phyloP scores from a whole-genome alignment of 2,113 vertebrate species.

The Crotalus tigris region DNA sequence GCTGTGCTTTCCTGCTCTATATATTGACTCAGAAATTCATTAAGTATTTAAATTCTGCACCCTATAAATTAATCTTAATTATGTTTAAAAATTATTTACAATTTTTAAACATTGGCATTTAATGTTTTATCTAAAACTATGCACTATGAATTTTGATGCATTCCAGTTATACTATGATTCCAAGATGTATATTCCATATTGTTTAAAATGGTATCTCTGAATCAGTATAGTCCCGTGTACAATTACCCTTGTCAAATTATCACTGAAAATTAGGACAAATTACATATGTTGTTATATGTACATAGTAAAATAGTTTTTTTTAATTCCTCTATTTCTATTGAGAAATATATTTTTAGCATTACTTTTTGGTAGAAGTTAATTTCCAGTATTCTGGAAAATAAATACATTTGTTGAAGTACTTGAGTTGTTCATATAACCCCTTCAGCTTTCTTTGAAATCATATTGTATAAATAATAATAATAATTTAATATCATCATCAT shows the following conservation, averaged over 20 bases:
- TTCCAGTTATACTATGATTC: too few species aligned
- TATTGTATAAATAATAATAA: background rate
- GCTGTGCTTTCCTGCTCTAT: conserved; percentile 34
- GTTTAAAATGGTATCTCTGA: background rate
- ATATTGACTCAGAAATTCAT: background rate
- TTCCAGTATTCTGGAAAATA: background rate
- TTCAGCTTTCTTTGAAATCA: background rate
- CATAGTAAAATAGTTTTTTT: background rate
- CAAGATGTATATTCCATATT: background rate
- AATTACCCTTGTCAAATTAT: background rate
- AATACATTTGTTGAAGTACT: background rate
- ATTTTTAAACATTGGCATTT: background rate
- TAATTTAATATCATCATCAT: background rate
- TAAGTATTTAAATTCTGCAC: background rate
- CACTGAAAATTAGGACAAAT: background rate
- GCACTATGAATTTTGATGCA: background rate
- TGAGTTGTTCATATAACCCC: background rate
- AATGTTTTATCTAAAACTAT: background rate
- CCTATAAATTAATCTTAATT: background rate
- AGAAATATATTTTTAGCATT: background rate
- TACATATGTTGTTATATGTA: background rate
- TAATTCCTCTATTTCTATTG: background rate
- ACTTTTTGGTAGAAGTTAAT: background rate
- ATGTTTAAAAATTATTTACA: background rate
- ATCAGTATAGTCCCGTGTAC: background rate